Conservation (phyloP, 2,797 vertebrate genomes). For the Hyperoplus immaculatus region DNA sequence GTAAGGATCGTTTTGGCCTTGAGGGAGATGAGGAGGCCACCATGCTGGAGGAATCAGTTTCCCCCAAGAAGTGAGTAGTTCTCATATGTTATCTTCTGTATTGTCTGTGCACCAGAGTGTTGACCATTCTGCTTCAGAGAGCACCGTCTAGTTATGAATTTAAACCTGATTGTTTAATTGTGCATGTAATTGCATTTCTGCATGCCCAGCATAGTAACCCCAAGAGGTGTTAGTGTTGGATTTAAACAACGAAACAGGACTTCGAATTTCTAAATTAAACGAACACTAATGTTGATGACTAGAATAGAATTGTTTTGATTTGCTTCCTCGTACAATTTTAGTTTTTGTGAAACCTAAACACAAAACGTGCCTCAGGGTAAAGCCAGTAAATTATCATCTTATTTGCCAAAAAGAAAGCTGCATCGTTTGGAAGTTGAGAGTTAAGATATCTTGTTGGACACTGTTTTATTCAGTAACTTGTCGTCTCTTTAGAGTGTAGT, state of each 20-base stretch:
- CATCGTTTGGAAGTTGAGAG: slow-evolving; percentile 27
- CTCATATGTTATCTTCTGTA: slow-evolving; percentile 27
- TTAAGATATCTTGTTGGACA: slow-evolving; percentile 35
- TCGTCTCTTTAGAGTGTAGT: slow-evolving; percentile 21
- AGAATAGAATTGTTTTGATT: too few species aligned
- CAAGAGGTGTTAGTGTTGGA: slow-evolving; percentile 31
- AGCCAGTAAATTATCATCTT: slow-evolving; percentile 42
- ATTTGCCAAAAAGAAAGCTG: slow-evolving; percentile 34
- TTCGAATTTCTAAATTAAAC: slow-evolving; percentile 30
- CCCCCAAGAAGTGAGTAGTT: slow-evolving; percentile 94
- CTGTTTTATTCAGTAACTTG: slow-evolving; percentile 30
- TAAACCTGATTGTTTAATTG: slow-evolving; percentile 58
- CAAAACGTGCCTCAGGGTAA: slow-evolving; percentile 37
- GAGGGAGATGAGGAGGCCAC: slow-evolving; percentile 98
- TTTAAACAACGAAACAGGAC: slow-evolving; percentile 44
- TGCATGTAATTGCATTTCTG: slow-evolving; percentile 69
- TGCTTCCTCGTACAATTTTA: slow-evolving; percentile 23
- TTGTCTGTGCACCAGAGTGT: slow-evolving; percentile 19
- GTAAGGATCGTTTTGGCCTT: slow-evolving; percentile 97
- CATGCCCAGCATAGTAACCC: slow-evolving; percentile 34
- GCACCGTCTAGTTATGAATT: slow-evolving; percentile 49
- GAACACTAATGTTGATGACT: not conserved
- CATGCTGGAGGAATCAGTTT: slow-evolving; percentile 98
- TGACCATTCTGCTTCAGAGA: slow-evolving; percentile 43
- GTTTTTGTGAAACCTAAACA: slow-evolving; percentile 27